phyloP scores from a whole-genome alignment of 1,140 invertebrate species.

The Zophobas morio region DNA sequence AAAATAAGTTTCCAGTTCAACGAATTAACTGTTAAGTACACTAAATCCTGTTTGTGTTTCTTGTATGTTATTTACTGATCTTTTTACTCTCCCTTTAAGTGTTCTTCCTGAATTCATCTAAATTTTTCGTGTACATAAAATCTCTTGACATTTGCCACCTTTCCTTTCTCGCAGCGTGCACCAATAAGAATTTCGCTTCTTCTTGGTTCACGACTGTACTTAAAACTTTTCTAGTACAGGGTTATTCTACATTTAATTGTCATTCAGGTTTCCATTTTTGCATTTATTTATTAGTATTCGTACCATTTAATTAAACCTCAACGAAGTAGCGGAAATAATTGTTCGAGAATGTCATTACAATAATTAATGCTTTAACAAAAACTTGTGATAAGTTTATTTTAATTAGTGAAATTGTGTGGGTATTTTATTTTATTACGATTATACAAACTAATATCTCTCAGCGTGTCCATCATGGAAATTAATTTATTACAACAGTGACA shows the following conservation, averaged over 20 bases:
- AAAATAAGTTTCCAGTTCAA: no score
- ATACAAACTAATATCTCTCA: background rate
- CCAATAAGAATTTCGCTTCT: background rate
- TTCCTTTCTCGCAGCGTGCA: background rate
- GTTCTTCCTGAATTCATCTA: no score
- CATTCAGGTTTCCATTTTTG: background rate
- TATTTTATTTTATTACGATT: conserved; percentile 5
- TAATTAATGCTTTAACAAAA: conserved; percentile 15
- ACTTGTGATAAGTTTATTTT: conserved; percentile 26
- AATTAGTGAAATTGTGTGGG: conserved; percentile 13
- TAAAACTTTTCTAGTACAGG: background rate
- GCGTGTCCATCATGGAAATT: background rate
- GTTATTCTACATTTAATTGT: background rate
- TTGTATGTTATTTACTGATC: no score
- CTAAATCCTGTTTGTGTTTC: no score
- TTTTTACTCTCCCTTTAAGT: no score
- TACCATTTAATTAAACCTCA: background rate
- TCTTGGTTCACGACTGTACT: conserved; percentile 9
- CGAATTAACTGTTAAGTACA: no score
- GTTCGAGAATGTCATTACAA: conserved; percentile 12
- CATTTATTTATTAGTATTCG: conserved; percentile 33
- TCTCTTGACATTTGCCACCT: no score
- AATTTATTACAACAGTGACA: conserved; percentile 25
- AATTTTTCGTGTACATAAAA: no score
- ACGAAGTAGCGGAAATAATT: conserved; percentile 7